These are phyloP conservation scores for Melanotus villosus DNA, from an alignment of 2,888 invertebrate species.

Conservation along the genomic window DNA sequence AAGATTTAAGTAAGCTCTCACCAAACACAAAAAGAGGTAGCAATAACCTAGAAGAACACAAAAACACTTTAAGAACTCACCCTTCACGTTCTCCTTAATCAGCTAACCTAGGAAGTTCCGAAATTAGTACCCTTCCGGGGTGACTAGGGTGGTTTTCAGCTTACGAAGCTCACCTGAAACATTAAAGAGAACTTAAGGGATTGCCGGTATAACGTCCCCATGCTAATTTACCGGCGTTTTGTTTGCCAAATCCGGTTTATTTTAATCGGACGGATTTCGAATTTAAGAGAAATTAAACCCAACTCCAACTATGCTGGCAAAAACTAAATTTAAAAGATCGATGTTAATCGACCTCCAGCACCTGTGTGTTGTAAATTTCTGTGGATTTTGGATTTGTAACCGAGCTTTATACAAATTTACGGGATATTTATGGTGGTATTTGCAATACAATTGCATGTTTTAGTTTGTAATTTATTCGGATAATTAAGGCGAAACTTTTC, in stretches of 20 bases:
- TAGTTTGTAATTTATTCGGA: too few species aligned
- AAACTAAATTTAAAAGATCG: neutral
- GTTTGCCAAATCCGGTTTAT: slow-evolving; percentile 18
- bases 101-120: neutral
- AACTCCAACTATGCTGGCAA: neutral
- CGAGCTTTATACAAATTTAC: neutral
- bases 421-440: neutral
- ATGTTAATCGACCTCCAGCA: slow-evolving; percentile 4
- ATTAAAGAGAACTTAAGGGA: slow-evolving; percentile 1
- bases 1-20: too few species aligned
- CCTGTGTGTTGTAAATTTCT: neutral
- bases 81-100: neutral
- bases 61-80: too few species aligned
- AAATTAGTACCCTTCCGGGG: slow-evolving; percentile 3
- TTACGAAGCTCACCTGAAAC: slow-evolving; percentile 4
- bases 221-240: slow-evolving; percentile 10
- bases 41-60: too few species aligned
- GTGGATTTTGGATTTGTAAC: neutral
- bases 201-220: neutral
- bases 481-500: too few species aligned
- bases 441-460: too few species aligned
- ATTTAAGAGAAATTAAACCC: slow-evolving; percentile 4
- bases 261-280: slow-evolving; percentile 1
- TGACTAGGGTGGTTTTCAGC: slow-evolving; percentile 4
- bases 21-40: too few species aligned